Base-by-base conservation (phyloP, 2,888 invertebrate species). In the Entomobrya proxima region DNA sequence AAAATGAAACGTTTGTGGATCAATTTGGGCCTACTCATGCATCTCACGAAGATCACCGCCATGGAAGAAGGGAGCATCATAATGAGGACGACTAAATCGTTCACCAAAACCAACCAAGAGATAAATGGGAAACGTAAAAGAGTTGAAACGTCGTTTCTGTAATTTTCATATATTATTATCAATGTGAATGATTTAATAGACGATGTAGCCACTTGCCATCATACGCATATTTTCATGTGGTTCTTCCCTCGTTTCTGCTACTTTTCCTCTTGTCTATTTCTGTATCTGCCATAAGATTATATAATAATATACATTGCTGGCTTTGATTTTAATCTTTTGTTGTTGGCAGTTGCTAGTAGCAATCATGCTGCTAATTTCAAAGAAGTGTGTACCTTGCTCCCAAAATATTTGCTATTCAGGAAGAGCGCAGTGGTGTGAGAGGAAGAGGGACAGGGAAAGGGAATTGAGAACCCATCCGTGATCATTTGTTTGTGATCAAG, bases 121-220 rank as follows among this genome's bases (percentile, higher is more conserved):
- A 79, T 79, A 35, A 32, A 47, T 69, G 55, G 58, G 37, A 58
- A 74, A n/a, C 13, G 61, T 3, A 79, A 67, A 55, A 75, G 58
- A 30, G 67, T 47, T 64, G 67, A 32, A 55, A 52, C 61, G 82
- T 67, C 50, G 64, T 52, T 82, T 75, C 32, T 83, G 30, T 55
- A 69, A 77, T 83, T 83, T 83, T 77, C 76, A 83, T 83, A 83
- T 69, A 83, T 83, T 83, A 83, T 83, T 69, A n/a, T n/a, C n/a
- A n/a, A n/a, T 77, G 55, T 69, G 76, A 52, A 64, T 74, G 76
- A 67, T 83, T 75, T 82, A 82, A 82, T 82, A 40, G 75, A 75
- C 64, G 75, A 82, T 52, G 50, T 24, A 82, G 75, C 44, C 81
- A 61, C 61, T 3, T 13, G n/a, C 21, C 37, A 58, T 50, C 50